Base-by-base conservation (phyloP, 2,113 vertebrate genomes). In the Struthio camelus region DNA sequence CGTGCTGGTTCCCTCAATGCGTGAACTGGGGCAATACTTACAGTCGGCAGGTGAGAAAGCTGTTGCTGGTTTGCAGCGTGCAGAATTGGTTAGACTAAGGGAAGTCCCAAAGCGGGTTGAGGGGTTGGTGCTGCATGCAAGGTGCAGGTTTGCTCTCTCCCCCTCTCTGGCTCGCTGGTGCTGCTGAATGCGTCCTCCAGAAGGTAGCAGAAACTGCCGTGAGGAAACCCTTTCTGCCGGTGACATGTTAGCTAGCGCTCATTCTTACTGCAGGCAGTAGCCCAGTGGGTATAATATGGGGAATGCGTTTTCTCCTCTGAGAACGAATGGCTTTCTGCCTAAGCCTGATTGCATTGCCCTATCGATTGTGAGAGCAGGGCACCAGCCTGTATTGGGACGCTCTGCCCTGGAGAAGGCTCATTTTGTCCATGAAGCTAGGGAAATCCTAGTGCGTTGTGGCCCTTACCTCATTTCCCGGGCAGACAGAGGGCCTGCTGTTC, bases 401-500 rank as follows among this genome's bases (percentile, higher is more conserved):
- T 86, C 72, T 13, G 69, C 87, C 86, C 67, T 15, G 36, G 34
- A 73, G 86, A 96, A 97, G 93, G 90, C 86, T 64, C 5, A 0
- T 83, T 96, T 96, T 97, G 95, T 94, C 97, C 15, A 3, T 77
- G 93, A 94, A 87, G 96, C 87, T 92, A 85, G 97, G 97, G 96
- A 98, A 98, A 98, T 95, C 95, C 91, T 97, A 96, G 97, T 77
- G 97, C 27, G 3, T 90, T 27, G 92, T 62, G 91, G 92, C 87
- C 36, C 28, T 98, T 95, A 79, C 95, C 97, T 97, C 96, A 85
- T 71, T 87, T 89, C 90, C 95, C 95, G 9, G 87, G 80, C 94
- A 98, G 76, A 98, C 98, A 98, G 98, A 98, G 96, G 89, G 56
- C 50, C 92, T 89, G 97, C 98, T 98, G 98, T 98, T 98, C 95